Evolutionary conservation across 2,888 invertebrate genomes (phyloP), one percentile per base, ranked within the genome.

Genomic region (Diarsia rubi): DNA sequence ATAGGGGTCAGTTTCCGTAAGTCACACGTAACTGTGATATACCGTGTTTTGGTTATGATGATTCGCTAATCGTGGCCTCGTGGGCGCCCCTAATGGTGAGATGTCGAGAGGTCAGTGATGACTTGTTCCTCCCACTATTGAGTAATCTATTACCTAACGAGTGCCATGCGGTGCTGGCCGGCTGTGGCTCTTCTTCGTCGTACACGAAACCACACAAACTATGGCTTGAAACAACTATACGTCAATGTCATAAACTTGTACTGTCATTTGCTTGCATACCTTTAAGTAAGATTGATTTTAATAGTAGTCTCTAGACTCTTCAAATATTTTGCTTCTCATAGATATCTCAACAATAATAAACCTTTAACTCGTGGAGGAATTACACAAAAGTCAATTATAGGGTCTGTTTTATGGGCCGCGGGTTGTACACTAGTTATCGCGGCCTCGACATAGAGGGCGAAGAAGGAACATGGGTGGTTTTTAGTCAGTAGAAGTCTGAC

Each of bases 91-190:
- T 87, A 85, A 88, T 86, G 77, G 81, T 73, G 86, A 86, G 86
- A 85, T 90, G 89, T 88, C 88, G 82, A 86, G 88, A 90, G 91
- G 93, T 92, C 92, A 92, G 60, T 81, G 86, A 86, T 87, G 85
- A 82, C 82, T 84, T 86, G 86, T 83, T 87, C 86, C 88, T 86
- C 78, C 84, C 75, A 69, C 72, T 74, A 78, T 91, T 91, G 87
- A 88, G 91, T 83, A 92, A 92, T 86, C 70, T 71, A 86, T 89
- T 89, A 86, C 88, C 75, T 86, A 90, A 88, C 88, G 86, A 82
- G 84, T 79, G 72, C 70, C 62, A 75, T 69, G 63, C 67, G 67
- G 66, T 59, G 71, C 45, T 71, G 66, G 73, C 66, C 63, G 62
- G 72, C n/a, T 60, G 62, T n/a, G 24, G 49, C 47, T 77, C 69